Conservation (phyloP, 1,140 invertebrate genomes). For the Euwallacea fornicatus region DNA sequence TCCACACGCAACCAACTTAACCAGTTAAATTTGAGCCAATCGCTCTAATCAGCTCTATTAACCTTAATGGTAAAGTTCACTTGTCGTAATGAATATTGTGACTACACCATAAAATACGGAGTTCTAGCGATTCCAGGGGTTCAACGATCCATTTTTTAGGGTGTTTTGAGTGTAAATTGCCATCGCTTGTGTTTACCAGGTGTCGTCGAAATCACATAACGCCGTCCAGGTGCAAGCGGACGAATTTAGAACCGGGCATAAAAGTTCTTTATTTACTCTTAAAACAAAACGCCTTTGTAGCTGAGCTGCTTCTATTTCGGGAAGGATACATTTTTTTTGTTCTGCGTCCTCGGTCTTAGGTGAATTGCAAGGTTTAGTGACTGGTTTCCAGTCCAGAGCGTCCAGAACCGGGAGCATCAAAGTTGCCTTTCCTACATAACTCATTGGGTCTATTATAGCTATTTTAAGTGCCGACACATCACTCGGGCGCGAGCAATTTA, state of each 20-base stretch:
- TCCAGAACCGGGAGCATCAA: not conserved
- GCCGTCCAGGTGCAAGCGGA: conserved; percentile 26
- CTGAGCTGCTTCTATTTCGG: conserved; percentile 28
- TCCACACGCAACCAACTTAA: conserved; percentile 2
- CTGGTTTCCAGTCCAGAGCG: not conserved
- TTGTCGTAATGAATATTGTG: not conserved
- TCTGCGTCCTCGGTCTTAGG: not conserved
- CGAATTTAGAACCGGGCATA: conserved; percentile 31
- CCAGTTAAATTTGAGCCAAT: conserved; percentile 9
- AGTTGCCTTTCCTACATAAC: not conserved
- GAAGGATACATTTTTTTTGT: conserved; percentile 32
- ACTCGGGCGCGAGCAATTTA: conserved; percentile 36
- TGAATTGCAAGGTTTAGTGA: not conserved
- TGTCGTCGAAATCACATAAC: conserved; percentile 29
- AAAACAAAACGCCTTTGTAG: conserved; percentile 37
- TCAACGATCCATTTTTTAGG: no score
- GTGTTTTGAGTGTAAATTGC: not conserved
- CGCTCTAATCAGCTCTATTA: conserved; percentile 6
- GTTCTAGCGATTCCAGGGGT: not conserved
- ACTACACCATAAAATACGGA: not conserved
- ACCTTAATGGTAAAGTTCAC: conserved; percentile 12
- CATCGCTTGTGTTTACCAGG: conserved; percentile 20
- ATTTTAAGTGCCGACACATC: conserved; percentile 27
- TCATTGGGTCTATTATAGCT: conserved; percentile 9
- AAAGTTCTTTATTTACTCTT: conserved; percentile 37